Percentiles rank a stretch among this genome's conserved stretches.
Conservation (phyloP, 2,888 invertebrate genomes). For the Deilephila elpenor region DNA sequence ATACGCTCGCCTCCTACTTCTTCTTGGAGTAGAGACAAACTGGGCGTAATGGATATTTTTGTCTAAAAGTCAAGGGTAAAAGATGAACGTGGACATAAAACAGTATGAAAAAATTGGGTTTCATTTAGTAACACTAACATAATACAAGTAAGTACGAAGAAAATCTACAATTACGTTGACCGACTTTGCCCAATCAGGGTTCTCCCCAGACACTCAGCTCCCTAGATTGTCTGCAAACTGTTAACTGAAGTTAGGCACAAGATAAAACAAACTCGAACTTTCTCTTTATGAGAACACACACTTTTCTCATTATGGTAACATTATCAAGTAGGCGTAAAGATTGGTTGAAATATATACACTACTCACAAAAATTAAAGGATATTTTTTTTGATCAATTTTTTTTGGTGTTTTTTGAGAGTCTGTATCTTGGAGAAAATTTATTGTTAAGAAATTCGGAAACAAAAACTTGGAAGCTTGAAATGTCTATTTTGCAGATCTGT, state of each 20-base stretch:
- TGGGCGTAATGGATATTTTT: no score
- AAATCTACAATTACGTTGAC: background rate
- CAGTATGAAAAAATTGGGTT: background rate
- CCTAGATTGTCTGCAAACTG: constrained; percentile 1
- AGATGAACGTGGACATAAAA: no score
- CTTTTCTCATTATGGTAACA: background rate
- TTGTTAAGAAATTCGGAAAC: no score
- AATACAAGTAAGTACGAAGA: background rate
- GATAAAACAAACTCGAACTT: constrained; percentile 18
- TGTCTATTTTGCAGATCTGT: no score
- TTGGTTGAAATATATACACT: background rate
- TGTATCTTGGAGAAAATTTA: no score
- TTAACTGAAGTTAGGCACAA: background rate
- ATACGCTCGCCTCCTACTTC: no score
- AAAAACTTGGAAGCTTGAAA: no score
- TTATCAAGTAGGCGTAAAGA: background rate
- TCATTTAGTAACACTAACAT: background rate
- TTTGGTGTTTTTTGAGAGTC: no score
- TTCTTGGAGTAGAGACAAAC: no score
- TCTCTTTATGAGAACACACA: background rate
- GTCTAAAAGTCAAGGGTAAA: no score
- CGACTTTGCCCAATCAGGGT: background rate
- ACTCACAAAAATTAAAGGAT: no score
- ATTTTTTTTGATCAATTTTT: no score
- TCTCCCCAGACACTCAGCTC: background rate